phyloP scores from a whole-genome alignment of 1,140 invertebrate genomes.

The Venturia canescens region DNA sequence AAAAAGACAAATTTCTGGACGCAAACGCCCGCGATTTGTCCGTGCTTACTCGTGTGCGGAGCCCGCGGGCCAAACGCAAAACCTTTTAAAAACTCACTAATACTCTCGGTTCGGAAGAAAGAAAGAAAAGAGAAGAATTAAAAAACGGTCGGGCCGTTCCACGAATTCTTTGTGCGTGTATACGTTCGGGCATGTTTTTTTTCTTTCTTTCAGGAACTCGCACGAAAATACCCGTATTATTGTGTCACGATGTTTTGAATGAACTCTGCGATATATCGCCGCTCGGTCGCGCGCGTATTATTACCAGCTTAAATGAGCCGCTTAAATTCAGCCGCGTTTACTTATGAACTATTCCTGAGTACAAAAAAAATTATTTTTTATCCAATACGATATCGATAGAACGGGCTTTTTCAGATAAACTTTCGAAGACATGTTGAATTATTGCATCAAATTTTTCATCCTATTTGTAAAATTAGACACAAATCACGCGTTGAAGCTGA shows the following conservation, averaged over 20 bases:
- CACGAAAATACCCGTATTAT: background rate
- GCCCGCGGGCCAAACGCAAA: background rate
- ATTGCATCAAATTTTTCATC: too few relatives aligned
- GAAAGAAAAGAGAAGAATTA: background rate
- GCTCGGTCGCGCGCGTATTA: background rate
- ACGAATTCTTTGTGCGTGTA: background rate
- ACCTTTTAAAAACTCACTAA: conserved; percentile 4
- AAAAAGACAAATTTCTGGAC: background rate
- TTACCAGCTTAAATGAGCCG: background rate
- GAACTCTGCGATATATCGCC: background rate
- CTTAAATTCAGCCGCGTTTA: background rate
- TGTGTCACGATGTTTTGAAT: conserved; percentile 7
- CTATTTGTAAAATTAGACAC: too few relatives aligned
- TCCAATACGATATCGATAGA: too few relatives aligned
- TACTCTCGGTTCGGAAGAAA: background rate
- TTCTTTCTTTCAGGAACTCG: background rate
- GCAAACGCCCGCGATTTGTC: too few relatives aligned
- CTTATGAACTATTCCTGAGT: too few relatives aligned
- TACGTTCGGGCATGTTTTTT: background rate
- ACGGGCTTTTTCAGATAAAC: too few relatives aligned
- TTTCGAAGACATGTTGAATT: too few relatives aligned
- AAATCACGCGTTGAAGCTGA: too few relatives aligned
- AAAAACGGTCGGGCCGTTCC: background rate
- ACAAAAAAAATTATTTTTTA: too few relatives aligned
- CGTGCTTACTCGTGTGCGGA: background rate